Conservation (phyloP, 2,797 vertebrate species). For the Parauchenoglanis ngamensis region DNA sequence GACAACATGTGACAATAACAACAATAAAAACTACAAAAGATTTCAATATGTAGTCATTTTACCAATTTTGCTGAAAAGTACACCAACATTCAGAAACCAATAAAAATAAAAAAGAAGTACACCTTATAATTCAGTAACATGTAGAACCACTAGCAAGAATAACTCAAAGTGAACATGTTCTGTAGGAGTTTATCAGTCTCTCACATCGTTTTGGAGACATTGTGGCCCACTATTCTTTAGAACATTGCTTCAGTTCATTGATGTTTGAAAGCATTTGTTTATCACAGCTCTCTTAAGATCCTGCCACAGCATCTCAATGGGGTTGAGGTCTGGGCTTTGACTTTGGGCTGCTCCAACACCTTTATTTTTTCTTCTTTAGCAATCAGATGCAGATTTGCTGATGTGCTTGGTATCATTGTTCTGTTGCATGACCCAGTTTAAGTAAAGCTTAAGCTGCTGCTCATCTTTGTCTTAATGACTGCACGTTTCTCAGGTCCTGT, state of each 20-base stretch:
- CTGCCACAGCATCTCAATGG: too few species aligned
- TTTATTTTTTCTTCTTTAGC: not conserved
- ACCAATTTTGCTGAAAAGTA: not conserved
- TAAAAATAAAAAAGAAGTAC: not conserved
- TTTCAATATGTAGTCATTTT: too few species aligned
- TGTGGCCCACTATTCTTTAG: not conserved
- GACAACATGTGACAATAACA: not conserved
- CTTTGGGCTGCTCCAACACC: not conserved
- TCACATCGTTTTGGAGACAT: not conserved
- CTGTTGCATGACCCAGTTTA: not conserved
- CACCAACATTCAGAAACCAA: not conserved
- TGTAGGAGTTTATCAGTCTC: not conserved
- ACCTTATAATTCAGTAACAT: not conserved
- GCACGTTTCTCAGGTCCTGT: constrained; percentile 1
- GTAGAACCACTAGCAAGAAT: not conserved
- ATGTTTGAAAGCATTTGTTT: too few species aligned
- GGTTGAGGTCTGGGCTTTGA: not conserved
- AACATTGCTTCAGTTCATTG: not conserved
- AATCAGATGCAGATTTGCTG: not conserved
- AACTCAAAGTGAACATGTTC: not conserved
- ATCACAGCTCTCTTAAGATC: too few species aligned
- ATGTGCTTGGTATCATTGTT: not conserved
- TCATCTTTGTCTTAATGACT: not conserved
- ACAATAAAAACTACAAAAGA: not conserved
- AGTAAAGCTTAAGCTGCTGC: not conserved